phyloP scores from a whole-genome alignment of 2,797 vertebrate genomes.

The Xerus rutilus region DNA sequence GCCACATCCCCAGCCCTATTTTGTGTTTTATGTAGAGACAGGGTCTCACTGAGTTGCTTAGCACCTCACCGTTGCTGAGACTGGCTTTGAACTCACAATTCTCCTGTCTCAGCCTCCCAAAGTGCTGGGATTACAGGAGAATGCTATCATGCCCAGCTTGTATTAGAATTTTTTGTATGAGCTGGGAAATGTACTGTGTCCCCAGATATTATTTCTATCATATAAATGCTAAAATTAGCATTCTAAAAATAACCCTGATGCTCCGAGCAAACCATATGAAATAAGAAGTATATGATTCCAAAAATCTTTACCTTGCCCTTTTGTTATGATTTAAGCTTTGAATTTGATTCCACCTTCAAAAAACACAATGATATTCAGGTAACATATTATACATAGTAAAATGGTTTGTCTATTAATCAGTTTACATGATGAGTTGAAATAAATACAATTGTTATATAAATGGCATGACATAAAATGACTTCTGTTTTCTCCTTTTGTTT shows the following conservation, averaged over 20 bases:
- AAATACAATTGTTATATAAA: slow-evolving; percentile 19
- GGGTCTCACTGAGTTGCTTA: too few species aligned
- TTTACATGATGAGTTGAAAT: background rate
- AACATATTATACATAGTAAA: background rate
- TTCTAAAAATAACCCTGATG: background rate
- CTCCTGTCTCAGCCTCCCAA: too few species aligned
- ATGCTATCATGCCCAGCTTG: too few species aligned
- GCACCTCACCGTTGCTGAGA: too few species aligned
- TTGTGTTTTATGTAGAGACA: too few species aligned
- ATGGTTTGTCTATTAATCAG: slow-evolving; percentile 2
- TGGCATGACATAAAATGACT: background rate
- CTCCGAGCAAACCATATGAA: background rate
- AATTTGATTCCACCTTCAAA: background rate
- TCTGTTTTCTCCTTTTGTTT: background rate
- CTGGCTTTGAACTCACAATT: too few species aligned
- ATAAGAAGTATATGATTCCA: background rate
- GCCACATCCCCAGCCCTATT: too few species aligned
- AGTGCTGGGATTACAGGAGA: too few species aligned
- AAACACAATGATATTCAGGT: background rate
- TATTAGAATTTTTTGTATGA: background rate
- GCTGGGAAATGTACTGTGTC: slow-evolving; percentile 9
- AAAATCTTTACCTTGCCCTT: background rate
- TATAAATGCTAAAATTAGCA: background rate
- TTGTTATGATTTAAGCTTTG: background rate
- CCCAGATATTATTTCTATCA: background rate